Base-by-base conservation (phyloP, 2,797 vertebrate genomes). In the Vireo griseus region DNA sequence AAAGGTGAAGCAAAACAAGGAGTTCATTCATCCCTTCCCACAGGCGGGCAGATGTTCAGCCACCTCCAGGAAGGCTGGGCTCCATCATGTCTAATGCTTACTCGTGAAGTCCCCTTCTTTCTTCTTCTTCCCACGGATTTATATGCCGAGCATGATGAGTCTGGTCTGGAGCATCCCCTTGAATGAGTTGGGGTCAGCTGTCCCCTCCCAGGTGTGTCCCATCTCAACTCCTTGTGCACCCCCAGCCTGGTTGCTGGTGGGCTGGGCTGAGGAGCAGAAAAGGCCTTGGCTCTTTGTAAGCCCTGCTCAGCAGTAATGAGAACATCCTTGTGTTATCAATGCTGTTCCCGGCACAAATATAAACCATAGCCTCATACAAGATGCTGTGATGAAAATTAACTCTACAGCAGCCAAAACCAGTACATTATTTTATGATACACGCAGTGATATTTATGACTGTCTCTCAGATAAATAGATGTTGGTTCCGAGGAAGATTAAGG, bases 21-120 rank as follows among this genome's bases (percentile, higher is more conserved):
- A 24, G 50, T 45, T 58, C 5, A 40, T 63, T 58, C 14, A 28
- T 5, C 11, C 39, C 5, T 45, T 83, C 21, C 21, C 21, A 5
- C 10, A 9, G 16, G 8, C 15, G 31, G 26, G 20, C 24, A 57
- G 8, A 12, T 57, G 20, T 33, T 71, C 44, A 52, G 14, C 29
- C 33, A 26, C 19, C 21, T 35, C 2, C 29, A 12, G 45, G 33
- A 65, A 71, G 51, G 14, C 4, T 13, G 10, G 12, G 15, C 4
- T 58, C 28, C 22, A 8, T 45, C 10, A 14, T 2, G 3, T 2
- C 0, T 51, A 22, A 10, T 11, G 5, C 5, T 13, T 25, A 17
- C 21, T 35, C 1, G 1, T 20, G 26, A 59, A n/a, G 12, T 35
- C 21, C 15, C 6, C 3, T 25, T 21, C 10, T 39, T 77, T 57